Evolutionary conservation across 2,888 invertebrate species (phyloP).

Genomic region (Plemyria rubiginata): DNA sequence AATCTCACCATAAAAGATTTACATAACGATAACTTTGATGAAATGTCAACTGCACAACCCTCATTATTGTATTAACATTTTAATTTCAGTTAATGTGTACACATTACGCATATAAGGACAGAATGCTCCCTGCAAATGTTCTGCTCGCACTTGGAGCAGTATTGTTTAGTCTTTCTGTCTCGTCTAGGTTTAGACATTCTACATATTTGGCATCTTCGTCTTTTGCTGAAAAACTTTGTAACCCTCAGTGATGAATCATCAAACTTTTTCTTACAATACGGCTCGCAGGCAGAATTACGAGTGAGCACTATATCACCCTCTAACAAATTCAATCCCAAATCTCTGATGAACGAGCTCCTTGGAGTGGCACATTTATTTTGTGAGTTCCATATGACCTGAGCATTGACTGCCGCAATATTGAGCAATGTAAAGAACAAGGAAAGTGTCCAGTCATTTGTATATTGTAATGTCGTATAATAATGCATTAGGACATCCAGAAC

Average conservation of each 20-base stretch:
- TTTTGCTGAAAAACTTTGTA: slow-evolving; percentile 49
- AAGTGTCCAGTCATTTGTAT: slow-evolving; percentile 75
- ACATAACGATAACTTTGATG: no score
- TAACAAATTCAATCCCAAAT: slow-evolving; percentile 66
- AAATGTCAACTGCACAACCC: no score
- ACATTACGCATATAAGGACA: slow-evolving; percentile 62
- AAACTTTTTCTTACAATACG: slow-evolving; percentile 43
- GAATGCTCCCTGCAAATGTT: slow-evolving; percentile 74
- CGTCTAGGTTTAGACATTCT: slow-evolving; percentile 54
- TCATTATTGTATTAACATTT: background rate
- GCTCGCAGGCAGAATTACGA: slow-evolving; percentile 36
- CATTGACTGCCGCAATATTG: slow-evolving; percentile 74
- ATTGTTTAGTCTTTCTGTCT: slow-evolving; percentile 68
- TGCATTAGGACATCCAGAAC: slow-evolving; percentile 75
- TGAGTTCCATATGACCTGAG: slow-evolving; percentile 74
- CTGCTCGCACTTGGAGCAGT: slow-evolving; percentile 67
- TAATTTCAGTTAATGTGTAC: slow-evolving; percentile 39
- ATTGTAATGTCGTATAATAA: slow-evolving; percentile 76
- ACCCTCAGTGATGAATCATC: slow-evolving; percentile 29
- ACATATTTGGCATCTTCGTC: slow-evolving; percentile 67
- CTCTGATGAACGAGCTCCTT: slow-evolving; percentile 67
- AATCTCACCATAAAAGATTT: no score
- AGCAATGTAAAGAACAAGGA: slow-evolving; percentile 73
- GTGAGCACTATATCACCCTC: slow-evolving; percentile 44
- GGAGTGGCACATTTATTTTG: slow-evolving; percentile 54